A percentile compares a stretch with the other conserved stretches of the same genome.
Conservation (phyloP, 2,113 vertebrate species). For the Mixornis gularis region DNA sequence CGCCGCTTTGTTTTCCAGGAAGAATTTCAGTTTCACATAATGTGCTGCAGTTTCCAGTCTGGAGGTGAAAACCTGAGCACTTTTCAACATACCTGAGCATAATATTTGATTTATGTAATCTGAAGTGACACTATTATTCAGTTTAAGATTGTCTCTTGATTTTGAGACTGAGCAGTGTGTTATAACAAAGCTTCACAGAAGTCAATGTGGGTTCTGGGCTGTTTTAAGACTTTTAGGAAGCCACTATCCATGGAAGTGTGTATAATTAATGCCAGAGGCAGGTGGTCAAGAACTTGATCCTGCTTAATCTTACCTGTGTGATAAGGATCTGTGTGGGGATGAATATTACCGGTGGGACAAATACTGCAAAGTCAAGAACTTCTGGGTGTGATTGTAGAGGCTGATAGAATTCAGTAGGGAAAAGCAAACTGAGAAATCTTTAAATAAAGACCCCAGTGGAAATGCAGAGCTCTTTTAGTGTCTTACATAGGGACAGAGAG, state of each 20-base stretch:
- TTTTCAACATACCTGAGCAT: background rate
- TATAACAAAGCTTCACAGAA: background rate
- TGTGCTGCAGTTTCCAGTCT: background rate
- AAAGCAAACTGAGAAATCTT: background rate
- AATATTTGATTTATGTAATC: background rate
- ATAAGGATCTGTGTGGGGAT: background rate
- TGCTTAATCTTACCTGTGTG: fast-evolving
- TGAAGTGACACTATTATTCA: fast-evolving
- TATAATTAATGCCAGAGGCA: background rate
- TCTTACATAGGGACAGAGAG: background rate
- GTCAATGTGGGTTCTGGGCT: background rate
- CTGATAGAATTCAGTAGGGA: background rate
- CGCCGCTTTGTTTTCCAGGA: background rate
- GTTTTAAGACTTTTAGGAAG: background rate
- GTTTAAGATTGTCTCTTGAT: background rate
- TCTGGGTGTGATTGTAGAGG: background rate
- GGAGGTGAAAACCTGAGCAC: background rate
- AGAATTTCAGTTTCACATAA: background rate
- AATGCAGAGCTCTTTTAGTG: background rate
- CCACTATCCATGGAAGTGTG: fast-evolving
- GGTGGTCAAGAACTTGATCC: background rate
- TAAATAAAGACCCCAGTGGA: background rate
- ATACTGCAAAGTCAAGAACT: background rate
- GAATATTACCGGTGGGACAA: background rate
- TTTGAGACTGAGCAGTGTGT: background rate